Conservation (phyloP, 2,888 invertebrate genomes). For the Pseudeuparius sepicola region DNA sequence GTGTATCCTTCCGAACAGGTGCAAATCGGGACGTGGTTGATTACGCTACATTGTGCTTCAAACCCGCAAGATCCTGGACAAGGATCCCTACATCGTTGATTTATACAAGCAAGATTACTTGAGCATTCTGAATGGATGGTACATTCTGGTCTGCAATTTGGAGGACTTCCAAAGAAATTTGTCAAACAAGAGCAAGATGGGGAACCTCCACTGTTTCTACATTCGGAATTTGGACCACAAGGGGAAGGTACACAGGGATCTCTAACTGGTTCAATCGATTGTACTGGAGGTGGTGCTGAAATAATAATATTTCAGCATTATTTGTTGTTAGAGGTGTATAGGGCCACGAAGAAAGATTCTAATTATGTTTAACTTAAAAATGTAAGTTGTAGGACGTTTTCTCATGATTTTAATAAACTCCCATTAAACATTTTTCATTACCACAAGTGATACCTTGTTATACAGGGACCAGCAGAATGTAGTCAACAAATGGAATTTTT, state of each 20-base stretch:
- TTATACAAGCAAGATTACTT: slow-evolving; percentile 60
- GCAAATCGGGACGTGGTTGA: slow-evolving; percentile 69
- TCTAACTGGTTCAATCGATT: slow-evolving; percentile 33
- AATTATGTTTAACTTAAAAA: no score
- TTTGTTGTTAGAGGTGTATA: no score
- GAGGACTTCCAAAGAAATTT: slow-evolving; percentile 63
- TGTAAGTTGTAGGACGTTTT: no score
- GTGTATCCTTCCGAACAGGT: slow-evolving; percentile 59
- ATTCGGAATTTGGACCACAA: slow-evolving; percentile 69
- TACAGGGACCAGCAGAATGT: no score
- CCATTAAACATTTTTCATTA: no score
- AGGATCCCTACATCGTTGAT: slow-evolving; percentile 64
- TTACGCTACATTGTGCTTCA: slow-evolving; percentile 60
- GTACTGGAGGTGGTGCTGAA: slow-evolving; percentile 28
- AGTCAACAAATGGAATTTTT: no score
- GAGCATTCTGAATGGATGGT: slow-evolving; percentile 63
- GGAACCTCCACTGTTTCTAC: slow-evolving; percentile 52
- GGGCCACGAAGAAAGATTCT: no score
- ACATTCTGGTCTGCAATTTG: slow-evolving; percentile 72
- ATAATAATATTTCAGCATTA: slow-evolving; percentile 12
- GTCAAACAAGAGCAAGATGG: slow-evolving; percentile 66
- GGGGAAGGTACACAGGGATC: slow-evolving; percentile 70
- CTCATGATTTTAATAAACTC: no score
- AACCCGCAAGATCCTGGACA: slow-evolving; percentile 69
- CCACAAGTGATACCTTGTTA: no score